Evolutionary conservation across 2,797 vertebrate genomes (phyloP).

Genomic region (Taeniopygia guttata): DNA sequence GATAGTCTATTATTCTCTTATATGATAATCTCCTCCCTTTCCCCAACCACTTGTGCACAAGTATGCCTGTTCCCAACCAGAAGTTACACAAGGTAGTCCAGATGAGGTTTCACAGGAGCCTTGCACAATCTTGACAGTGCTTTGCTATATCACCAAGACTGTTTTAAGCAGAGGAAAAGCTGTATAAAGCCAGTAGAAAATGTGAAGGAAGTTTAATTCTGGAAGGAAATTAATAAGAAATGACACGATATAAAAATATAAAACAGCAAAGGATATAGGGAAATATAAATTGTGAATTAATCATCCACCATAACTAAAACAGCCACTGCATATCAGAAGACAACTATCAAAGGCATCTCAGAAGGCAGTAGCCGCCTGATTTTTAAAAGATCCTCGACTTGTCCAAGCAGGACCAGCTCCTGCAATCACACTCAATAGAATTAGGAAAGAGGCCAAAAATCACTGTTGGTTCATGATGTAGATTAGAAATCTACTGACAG

Average conservation of each 20-base stretch:
- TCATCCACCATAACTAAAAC: background rate
- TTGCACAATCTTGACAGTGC: background rate
- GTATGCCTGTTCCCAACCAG: background rate
- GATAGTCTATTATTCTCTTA: background rate
- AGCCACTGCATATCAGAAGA: background rate
- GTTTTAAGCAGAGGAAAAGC: background rate
- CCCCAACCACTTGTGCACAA: background rate
- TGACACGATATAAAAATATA: background rate
- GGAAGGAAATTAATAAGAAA: background rate
- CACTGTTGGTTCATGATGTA: background rate
- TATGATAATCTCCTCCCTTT: background rate
- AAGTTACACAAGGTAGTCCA: background rate
- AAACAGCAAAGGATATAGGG: background rate
- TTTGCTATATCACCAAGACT: background rate
- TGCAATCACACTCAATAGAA: background rate
- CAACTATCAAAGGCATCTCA: background rate
- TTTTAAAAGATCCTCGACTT: background rate
- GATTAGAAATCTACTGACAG: background rate
- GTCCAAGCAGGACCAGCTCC: background rate
- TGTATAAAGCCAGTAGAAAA: background rate
- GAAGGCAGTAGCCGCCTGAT: background rate
- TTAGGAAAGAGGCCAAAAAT: background rate
- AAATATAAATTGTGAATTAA: background rate
- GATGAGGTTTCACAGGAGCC: background rate
- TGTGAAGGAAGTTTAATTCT: background rate